Evolutionary conservation across 2,797 vertebrate genomes (phyloP).

Genomic region (Sebastes dallii): DNA sequence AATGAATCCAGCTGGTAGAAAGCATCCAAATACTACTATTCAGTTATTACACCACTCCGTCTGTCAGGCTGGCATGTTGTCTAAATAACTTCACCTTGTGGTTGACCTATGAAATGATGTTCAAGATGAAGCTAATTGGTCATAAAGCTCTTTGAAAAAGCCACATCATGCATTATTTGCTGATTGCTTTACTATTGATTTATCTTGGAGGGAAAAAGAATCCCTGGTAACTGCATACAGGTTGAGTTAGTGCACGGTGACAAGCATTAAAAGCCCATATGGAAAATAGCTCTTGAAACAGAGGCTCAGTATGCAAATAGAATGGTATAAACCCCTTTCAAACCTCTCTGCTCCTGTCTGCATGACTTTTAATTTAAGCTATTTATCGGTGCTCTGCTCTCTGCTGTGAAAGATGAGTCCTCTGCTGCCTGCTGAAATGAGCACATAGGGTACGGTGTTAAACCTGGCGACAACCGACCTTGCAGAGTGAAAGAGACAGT

Average conservation of each 20-base stretch:
- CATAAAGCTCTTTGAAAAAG: constrained; percentile 16
- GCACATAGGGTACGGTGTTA: neutral
- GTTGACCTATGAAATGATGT: constrained; percentile 41
- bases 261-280: neutral
- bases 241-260: neutral
- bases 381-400: constrained; percentile 10
- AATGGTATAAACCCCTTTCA: neutral
- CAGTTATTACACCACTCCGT: constrained; percentile 10
- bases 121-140: constrained; percentile 16
- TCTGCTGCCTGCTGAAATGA: constrained; percentile 6
- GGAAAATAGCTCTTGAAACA: constrained; percentile 1
- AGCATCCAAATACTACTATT: constrained; percentile 12
- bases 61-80: constrained; percentile 1
- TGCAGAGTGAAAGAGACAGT: neutral
- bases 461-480: constrained; percentile 23
- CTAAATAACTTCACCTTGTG: constrained; percentile 47
- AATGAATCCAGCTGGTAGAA: constrained; percentile 15
- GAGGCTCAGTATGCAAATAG: neutral
- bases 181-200: constrained; percentile 34
- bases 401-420: constrained; percentile 19
- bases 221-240: neutral
- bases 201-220: neutral
- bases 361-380: constrained; percentile 8
- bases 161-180: constrained; percentile 24
- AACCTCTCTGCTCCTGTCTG: neutral